A percentile compares a stretch with the other conserved stretches of the same genome.
Conservation (phyloP, 2,888 invertebrate species). For the Catocala nupta region DNA sequence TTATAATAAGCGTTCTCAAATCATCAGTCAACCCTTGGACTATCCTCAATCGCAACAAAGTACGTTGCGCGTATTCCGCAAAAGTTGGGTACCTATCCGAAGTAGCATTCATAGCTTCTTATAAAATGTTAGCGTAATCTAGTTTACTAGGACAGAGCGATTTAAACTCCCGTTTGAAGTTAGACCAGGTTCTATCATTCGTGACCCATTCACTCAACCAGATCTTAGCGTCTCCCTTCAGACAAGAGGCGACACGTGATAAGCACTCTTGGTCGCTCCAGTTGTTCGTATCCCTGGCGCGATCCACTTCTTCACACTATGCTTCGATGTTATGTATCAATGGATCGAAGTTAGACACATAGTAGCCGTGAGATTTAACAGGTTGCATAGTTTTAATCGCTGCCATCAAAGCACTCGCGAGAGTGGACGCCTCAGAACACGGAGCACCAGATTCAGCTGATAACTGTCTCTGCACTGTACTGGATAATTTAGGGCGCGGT, state of each 20-base stretch:
- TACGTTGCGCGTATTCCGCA: conserved; percentile 50
- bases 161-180: conserved; percentile 21
- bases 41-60: conserved; percentile 44
- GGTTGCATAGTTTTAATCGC: no score
- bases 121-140: conserved; percentile 24
- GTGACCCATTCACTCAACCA: conserved; percentile 50
- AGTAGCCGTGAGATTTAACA: not conserved
- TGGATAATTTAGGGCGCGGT: no score
- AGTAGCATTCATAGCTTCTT: conserved; percentile 16
- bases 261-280: conserved; percentile 21
- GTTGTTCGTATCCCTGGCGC: conserved; percentile 33
- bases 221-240: conserved; percentile 22
- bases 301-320: conserved; percentile 48
- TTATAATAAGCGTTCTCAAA: conserved; percentile 20
- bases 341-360: conserved; percentile 44
- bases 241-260: conserved; percentile 19
- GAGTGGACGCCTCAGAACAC: no score
- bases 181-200: conserved; percentile 36
- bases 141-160: conserved; percentile 20
- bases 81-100: conserved; percentile 46
- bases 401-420: no score
- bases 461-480: no score
- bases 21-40: conserved; percentile 48
- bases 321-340: conserved; percentile 36
- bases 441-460: no score